Evolutionary conservation across 2,113 vertebrate species (phyloP).

Genomic region (Cairina moschata): DNA sequence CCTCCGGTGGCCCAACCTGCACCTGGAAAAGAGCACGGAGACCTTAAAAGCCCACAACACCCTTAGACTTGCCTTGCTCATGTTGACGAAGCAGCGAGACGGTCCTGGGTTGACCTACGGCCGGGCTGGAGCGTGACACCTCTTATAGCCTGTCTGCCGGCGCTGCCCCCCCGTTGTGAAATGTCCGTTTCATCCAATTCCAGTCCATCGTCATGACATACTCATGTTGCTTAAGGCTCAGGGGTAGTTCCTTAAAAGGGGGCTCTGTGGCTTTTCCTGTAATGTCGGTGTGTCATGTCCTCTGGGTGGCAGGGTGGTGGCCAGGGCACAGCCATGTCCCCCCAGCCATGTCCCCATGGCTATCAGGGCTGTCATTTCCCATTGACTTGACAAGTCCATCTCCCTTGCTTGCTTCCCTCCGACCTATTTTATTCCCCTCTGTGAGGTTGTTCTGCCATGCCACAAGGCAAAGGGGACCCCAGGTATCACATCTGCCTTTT

Average conservation of each 20-base stretch:
- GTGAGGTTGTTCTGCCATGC: accelerated
- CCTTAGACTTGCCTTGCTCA: slow-evolving; percentile 40
- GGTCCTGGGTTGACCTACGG: accelerated
- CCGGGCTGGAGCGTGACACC: accelerated
- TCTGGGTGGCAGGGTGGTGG: neutral
- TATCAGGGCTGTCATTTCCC: accelerated
- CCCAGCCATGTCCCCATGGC: neutral
- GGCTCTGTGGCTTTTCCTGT: neutral
- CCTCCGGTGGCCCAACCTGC: accelerated
- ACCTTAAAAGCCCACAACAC: accelerated
- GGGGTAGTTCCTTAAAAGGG: neutral
- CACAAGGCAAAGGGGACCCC: accelerated
- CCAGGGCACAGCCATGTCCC: neutral
- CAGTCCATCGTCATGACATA: neutral
- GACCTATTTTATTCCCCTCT: accelerated
- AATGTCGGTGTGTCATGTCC: accelerated
- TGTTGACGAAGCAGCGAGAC: neutral
- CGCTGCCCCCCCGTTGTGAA: neutral
- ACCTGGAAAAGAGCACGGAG: neutral
- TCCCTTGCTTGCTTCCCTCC: accelerated
- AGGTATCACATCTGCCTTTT: accelerated
- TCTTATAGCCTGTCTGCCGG: neutral
- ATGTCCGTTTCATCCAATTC: neutral
- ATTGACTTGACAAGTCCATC: accelerated
- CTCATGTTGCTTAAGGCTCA: neutral